Evolutionary conservation across 1,140 invertebrate species (phyloP).

Genomic region (Euura saliciscinereae): DNA sequence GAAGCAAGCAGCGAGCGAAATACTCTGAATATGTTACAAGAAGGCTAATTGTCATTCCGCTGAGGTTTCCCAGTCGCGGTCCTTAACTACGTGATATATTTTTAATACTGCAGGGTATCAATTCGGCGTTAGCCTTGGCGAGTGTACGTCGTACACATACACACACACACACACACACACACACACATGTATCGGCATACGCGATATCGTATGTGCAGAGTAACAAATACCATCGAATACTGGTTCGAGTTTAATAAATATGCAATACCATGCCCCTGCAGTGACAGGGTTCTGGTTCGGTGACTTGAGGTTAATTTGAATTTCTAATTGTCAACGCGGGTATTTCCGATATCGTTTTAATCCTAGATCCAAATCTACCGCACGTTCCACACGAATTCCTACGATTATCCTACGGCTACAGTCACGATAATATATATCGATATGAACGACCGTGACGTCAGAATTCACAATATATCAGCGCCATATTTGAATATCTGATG

Average conservation of each 20-base stretch:
- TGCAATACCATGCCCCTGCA: background rate
- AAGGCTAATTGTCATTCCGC: conserved; percentile 40
- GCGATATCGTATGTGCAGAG: background rate
- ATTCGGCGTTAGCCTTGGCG: conserved; percentile 38
- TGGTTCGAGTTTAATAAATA: background rate
- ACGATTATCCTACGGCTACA: too few relatives aligned
- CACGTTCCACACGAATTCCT: too few relatives aligned
- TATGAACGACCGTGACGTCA: too few relatives aligned
- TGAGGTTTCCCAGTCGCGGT: conserved; percentile 17
- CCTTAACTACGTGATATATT: conserved; percentile 39
- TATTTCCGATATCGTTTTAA: conserved; percentile 7
- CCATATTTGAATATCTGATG: too few relatives aligned
- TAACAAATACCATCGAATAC: background rate
- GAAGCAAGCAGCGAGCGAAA: conserved; percentile 20
- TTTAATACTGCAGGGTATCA: conserved; percentile 44
- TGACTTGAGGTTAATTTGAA: conserved; percentile 1
- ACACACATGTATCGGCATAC: too few relatives aligned
- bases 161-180: too few relatives aligned
- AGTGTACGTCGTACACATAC: too few relatives aligned
- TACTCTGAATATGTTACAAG: conserved; percentile 33
- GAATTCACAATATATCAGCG: too few relatives aligned
- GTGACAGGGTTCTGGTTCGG: background rate
- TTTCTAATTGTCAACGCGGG: background rate
- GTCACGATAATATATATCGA: too few relatives aligned
- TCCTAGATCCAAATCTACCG: background rate